These are phyloP conservation scores for Megaustenia siamemsis DNA, from an alignment of 2,888 invertebrate species.

Conservation along the genomic window DNA sequence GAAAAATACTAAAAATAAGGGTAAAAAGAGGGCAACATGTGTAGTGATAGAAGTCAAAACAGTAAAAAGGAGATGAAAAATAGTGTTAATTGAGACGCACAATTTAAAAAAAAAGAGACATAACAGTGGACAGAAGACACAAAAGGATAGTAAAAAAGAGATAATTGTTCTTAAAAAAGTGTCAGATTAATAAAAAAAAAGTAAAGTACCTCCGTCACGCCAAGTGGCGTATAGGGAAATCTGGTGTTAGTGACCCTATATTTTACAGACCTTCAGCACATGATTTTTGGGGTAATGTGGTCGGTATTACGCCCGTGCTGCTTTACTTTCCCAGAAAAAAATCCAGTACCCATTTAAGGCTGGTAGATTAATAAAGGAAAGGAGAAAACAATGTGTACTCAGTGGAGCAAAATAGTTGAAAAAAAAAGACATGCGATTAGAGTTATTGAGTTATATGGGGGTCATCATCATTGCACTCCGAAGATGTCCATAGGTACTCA, in stretches of 20 bases:
- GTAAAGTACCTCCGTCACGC: too few relatives aligned
- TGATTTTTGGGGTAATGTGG: too few relatives aligned
- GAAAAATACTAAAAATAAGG: neutral
- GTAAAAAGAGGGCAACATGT: neutral
- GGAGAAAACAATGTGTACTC: neutral
- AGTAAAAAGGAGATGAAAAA: neutral
- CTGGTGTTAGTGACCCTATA: too few relatives aligned
- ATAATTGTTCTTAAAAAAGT: too few relatives aligned
- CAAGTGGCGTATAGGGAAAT: too few relatives aligned
- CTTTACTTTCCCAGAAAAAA: too few relatives aligned
- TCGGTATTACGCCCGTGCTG: too few relatives aligned
- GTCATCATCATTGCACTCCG: too few relatives aligned
- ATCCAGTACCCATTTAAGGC: too few relatives aligned
- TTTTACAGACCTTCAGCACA: too few relatives aligned
- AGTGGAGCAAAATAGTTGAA: neutral
- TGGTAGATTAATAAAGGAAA: neutral
- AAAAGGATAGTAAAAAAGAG: neutral
- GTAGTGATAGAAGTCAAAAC: too few relatives aligned
- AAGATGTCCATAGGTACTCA: too few relatives aligned
- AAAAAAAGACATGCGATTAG: neutral
- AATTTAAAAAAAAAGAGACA: neutral
- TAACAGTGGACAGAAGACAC: neutral
- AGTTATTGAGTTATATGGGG: neutral
- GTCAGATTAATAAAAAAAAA: neutral
- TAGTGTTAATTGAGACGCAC: neutral